These are phyloP conservation scores for Hydrocynus forskahlii DNA, from an alignment of 2,797 vertebrate genomes.

Conservation along the genomic window DNA sequence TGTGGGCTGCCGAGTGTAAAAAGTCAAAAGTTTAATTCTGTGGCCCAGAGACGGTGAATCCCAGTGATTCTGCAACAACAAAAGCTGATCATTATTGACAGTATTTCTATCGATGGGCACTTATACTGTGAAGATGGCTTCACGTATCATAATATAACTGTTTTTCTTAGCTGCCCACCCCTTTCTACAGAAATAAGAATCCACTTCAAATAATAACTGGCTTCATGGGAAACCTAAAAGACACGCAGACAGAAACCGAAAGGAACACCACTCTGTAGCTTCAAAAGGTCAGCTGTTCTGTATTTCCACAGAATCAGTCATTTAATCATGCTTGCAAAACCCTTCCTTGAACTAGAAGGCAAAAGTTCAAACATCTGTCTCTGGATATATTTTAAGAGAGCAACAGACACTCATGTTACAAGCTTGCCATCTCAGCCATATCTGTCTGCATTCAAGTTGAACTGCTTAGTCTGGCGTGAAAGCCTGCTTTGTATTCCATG, in stretches of 20 bases:
- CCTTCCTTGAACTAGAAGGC: not conserved
- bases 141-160: too few species aligned
- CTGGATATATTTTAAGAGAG: not conserved
- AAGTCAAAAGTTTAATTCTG: too few species aligned
- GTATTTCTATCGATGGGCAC: too few species aligned
- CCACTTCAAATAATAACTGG: not conserved
- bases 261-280: not conserved
- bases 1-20: too few species aligned
- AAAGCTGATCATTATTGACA: too few species aligned
- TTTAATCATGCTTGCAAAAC: not conserved
- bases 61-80: too few species aligned
- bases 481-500: not conserved
- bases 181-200: not conserved
- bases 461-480: not conserved
- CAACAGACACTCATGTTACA: not conserved
- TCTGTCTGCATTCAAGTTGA: not conserved
- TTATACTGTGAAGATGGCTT: too few species aligned
- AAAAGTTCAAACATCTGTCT: not conserved
- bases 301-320: not conserved
- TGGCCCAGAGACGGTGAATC: too few species aligned
- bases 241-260: constrained; percentile 19
- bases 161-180: too few species aligned
- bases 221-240: constrained; percentile 1
- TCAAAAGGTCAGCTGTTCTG: not conserved
- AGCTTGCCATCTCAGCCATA: not conserved